phyloP scores from a whole-genome alignment of 2,113 vertebrate genomes.

The Chaetodon trifascialis region DNA sequence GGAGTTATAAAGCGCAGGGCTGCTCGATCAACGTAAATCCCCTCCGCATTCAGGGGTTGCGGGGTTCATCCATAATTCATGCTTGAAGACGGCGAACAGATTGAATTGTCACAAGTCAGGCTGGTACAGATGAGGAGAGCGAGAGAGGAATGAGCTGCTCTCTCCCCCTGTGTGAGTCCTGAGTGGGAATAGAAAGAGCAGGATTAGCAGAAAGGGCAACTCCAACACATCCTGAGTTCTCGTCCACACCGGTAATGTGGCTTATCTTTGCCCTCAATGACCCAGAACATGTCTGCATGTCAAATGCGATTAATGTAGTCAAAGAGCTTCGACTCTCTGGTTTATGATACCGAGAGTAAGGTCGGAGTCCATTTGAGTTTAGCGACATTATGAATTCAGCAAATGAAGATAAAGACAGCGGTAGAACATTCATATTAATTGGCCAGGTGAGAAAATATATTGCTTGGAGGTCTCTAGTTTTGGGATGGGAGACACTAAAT shows the following conservation, averaged over 20 bases:
- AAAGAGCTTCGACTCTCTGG: neutral
- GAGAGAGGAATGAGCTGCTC: slow-evolving; percentile 32
- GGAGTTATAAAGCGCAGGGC: slow-evolving; percentile 29
- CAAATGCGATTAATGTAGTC: neutral
- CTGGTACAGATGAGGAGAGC: slow-evolving; percentile 22
- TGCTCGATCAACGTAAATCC: slow-evolving; percentile 64
- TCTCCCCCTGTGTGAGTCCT: neutral
- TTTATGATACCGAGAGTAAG: slow-evolving; percentile 8
- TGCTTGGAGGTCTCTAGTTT: neutral
- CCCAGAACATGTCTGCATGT: neutral
- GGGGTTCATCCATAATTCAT: slow-evolving; percentile 76
- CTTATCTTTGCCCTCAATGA: slow-evolving; percentile 33
- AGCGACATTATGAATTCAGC: neutral
- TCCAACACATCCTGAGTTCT: neutral
- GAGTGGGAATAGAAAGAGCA: slow-evolving; percentile 37
- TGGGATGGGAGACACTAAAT: neutral
- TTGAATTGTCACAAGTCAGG: slow-evolving; percentile 70
- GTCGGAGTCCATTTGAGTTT: neutral
- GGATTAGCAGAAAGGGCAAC: slow-evolving; percentile 35
- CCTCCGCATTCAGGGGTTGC: slow-evolving; percentile 43
- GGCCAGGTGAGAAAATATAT: neutral
- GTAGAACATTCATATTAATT: neutral
- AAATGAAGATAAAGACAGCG: neutral
- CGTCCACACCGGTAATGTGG: neutral
- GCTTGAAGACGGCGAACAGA: slow-evolving; percentile 59